These are phyloP conservation scores for Callorhinus ursinus DNA, from an alignment of 2,113 vertebrate genomes.

Conservation along the genomic window DNA sequence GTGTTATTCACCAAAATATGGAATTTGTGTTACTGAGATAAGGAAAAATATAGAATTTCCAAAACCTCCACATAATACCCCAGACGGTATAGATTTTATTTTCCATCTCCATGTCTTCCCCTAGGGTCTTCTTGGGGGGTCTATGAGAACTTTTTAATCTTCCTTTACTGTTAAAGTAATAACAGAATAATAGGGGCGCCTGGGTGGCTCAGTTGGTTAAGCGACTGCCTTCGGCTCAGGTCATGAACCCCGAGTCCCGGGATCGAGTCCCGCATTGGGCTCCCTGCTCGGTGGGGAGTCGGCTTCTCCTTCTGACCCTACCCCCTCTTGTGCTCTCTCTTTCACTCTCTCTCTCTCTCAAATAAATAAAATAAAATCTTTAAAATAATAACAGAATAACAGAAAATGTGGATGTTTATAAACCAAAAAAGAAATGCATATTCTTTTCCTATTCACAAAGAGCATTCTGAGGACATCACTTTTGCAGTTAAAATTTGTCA, in stretches of 20 bases:
- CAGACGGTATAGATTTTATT: slow-evolving; percentile 12
- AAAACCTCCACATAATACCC: neutral
- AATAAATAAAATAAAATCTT: neutral
- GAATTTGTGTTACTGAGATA: slow-evolving; percentile 54
- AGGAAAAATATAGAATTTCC: slow-evolving; percentile 50
- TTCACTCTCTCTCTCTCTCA: too few relatives aligned
- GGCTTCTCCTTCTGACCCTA: too few relatives aligned
- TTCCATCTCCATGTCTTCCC: neutral
- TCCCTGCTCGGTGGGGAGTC: too few relatives aligned
- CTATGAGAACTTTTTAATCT: slow-evolving; percentile 1
- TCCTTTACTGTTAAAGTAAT: slow-evolving; percentile 5
- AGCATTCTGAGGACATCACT: neutral
- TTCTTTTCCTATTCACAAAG: neutral
- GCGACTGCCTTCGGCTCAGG: too few relatives aligned
- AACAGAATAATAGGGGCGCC: neutral
- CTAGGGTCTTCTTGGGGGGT: neutral
- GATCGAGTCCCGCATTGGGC: too few relatives aligned
- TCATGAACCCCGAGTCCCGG: too few relatives aligned
- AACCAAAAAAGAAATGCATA: neutral
- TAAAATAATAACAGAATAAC: neutral
- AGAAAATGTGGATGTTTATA: neutral
- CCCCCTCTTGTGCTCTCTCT: too few relatives aligned
- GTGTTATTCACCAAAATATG: slow-evolving; percentile 57
- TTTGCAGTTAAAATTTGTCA: slow-evolving; percentile 3
- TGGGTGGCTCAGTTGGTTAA: too few relatives aligned